A percentile compares a stretch with the other conserved stretches of the same genome.
These are phyloP conservation scores for Hylaeus anthracinus DNA, from an alignment of 1,140 invertebrate genomes.

Conservation along the genomic window DNA sequence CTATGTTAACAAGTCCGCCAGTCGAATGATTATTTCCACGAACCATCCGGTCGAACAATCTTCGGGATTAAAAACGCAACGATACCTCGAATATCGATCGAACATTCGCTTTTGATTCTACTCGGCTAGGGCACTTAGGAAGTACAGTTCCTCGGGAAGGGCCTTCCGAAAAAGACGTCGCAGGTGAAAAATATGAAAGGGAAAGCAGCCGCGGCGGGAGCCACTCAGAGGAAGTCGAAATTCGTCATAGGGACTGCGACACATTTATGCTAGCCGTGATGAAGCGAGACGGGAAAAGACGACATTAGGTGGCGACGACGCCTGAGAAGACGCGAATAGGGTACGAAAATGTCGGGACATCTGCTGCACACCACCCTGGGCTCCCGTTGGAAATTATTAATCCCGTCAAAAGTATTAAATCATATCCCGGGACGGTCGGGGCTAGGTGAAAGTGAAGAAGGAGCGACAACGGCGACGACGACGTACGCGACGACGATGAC, in stretches of 20 bases:
- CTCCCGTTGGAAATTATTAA: constrained; percentile 74
- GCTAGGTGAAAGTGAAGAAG: constrained; percentile 23
- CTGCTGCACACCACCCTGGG: constrained; percentile 61
- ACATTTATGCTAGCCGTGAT: constrained; percentile 36
- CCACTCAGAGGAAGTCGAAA: constrained; percentile 3
- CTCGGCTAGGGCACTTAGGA: background rate
- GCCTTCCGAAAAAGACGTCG: background rate
- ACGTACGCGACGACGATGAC: constrained; percentile 53
- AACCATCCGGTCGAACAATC: background rate
- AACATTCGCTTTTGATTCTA: background rate
- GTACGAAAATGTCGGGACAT: constrained; percentile 73
- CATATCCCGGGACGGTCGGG: constrained; percentile 56
- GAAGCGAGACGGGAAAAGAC: background rate
- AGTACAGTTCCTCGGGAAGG: background rate
- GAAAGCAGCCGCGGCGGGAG: too few relatives aligned
- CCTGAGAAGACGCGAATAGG: constrained; percentile 40
- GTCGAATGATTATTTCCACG: constrained; percentile 19
- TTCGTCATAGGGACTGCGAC: constrained; percentile 57
- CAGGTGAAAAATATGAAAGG: constrained; percentile 25
- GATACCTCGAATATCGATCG: background rate
- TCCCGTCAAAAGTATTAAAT: constrained; percentile 76
- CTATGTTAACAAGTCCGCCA: constrained; percentile 22
- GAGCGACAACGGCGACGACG: constrained; percentile 36
- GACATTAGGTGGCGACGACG: constrained; percentile 25
- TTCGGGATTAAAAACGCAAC: background rate